A percentile compares a stretch with the other conserved stretches of the same genome.
Conservation (phyloP, 2,113 vertebrate species). For the Cettia cetti region DNA sequence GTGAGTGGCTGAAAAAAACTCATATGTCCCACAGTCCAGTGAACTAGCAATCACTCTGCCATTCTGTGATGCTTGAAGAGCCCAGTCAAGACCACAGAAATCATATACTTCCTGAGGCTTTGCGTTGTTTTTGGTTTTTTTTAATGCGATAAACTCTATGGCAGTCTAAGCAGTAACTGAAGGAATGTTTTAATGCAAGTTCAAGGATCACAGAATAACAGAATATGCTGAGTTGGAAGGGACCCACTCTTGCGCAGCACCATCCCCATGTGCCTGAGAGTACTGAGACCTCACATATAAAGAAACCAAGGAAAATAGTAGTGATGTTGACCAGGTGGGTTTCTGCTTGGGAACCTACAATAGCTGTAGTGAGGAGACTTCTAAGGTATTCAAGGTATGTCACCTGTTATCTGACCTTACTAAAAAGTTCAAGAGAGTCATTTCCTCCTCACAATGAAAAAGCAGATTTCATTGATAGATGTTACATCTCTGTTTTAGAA, state of each 20-base stretch:
- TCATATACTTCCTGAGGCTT: neutral
- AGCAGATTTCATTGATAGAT: neutral
- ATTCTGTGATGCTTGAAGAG: neutral
- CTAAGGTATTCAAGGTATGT: neutral
- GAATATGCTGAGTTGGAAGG: neutral
- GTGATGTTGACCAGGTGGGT: neutral
- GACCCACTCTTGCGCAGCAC: too few relatives aligned
- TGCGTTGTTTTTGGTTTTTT: neutral
- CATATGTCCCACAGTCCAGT: accelerated
- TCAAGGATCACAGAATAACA: neutral
- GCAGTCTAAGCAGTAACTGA: neutral
- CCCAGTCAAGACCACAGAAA: neutral
- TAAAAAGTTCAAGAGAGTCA: neutral
- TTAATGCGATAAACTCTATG: neutral
- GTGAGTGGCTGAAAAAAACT: neutral
- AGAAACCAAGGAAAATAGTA: neutral
- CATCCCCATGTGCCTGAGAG: neutral
- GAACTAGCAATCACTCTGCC: neutral
- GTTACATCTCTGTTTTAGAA: neutral
- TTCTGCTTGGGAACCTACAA: neutral
- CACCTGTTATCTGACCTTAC: neutral
- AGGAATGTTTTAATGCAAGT: neutral
- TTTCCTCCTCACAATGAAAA: neutral
- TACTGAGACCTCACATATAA: neutral
- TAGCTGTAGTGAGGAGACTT: neutral